A percentile compares a stretch with the other conserved stretches of the same genome.
These are phyloP conservation scores for Ctenoplectra terminalis DNA, from an alignment of 1,140 invertebrate species.

Conservation along the genomic window DNA sequence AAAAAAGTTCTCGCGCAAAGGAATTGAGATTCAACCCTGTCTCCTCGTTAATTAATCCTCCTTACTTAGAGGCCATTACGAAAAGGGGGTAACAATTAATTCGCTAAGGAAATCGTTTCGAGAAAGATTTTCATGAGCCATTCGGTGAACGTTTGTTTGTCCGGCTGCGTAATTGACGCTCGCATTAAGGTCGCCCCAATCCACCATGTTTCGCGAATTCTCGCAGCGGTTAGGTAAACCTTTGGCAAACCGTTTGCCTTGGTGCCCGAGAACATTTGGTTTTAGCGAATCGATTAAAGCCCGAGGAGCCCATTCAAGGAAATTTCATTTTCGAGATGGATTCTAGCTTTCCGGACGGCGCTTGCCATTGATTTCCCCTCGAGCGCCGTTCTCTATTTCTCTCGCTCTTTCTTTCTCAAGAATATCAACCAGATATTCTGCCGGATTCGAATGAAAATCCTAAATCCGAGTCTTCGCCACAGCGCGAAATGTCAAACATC, in stretches of 20 bases:
- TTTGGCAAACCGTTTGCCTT: constrained; percentile 28
- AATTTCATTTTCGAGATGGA: constrained; percentile 50
- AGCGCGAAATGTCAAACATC: constrained; percentile 10
- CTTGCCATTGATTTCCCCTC: constrained; percentile 10
- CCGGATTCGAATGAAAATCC: constrained; percentile 5
- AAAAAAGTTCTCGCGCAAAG: background rate
- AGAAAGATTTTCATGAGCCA: background rate
- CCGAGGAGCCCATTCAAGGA: constrained; percentile 16
- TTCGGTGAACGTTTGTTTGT: background rate
- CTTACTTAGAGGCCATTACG: background rate
- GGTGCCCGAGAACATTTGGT: constrained; percentile 1
- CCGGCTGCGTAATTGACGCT: background rate
- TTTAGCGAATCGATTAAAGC: constrained; percentile 30
- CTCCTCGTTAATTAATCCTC: constrained; percentile 1
- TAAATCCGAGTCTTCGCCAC: background rate
- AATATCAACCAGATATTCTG: background rate
- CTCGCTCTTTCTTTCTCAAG: background rate
- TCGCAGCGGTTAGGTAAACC: constrained; percentile 1
- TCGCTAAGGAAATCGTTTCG: background rate
- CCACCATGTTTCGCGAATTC: background rate
- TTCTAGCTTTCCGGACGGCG: background rate
- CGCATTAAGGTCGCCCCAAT: constrained; percentile 3
- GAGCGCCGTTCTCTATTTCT: background rate
- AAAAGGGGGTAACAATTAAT: background rate
- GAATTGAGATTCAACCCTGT: background rate